Conservation (phyloP, 2,888 invertebrate species). For the Mythimna ferrago region DNA sequence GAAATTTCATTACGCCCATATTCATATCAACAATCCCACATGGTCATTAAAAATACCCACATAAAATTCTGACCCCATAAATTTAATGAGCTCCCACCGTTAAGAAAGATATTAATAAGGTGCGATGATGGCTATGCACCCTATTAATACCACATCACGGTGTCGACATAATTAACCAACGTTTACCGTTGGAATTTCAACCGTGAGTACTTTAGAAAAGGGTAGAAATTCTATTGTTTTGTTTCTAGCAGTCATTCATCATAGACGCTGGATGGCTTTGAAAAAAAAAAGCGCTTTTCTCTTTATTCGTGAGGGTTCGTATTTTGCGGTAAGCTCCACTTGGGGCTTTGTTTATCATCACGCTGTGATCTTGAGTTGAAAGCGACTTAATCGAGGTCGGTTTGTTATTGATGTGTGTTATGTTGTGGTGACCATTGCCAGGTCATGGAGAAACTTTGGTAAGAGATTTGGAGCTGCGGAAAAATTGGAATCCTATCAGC, state of each 20-base stretch:
- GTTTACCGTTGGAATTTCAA: conserved; percentile 33
- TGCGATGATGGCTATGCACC: conserved; percentile 36
- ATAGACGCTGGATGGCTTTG: conserved; percentile 43
- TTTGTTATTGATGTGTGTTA: conserved; percentile 29
- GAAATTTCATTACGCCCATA: not conserved
- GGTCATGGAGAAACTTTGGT: not conserved
- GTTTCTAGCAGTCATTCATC: conserved; percentile 47
- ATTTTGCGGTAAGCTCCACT: conserved; percentile 47
- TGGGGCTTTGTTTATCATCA: conserved; percentile 42
- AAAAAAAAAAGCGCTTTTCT: conserved; percentile 47
- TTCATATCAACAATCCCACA: not conserved
- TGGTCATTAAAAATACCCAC: conserved; percentile 1
- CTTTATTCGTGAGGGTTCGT: conserved; percentile 24
- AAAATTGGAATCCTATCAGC: not conserved
- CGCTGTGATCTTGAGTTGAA: conserved; percentile 44
- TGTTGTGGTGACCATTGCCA: not conserved
- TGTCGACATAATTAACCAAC: conserved; percentile 49
- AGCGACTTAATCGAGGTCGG: conserved; percentile 30
- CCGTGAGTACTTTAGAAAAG: not conserved
- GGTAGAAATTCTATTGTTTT: conserved; percentile 14
- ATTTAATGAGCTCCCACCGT: conserved; percentile 43
- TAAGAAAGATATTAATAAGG: conserved; percentile 46
- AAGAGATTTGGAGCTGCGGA: not conserved
- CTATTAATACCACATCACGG: conserved; percentile 30
- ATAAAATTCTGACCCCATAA: conserved; percentile 25